Evolutionary conservation across 2,888 invertebrate genomes (phyloP).

Genomic region (Ceriagrion tenellum): DNA sequence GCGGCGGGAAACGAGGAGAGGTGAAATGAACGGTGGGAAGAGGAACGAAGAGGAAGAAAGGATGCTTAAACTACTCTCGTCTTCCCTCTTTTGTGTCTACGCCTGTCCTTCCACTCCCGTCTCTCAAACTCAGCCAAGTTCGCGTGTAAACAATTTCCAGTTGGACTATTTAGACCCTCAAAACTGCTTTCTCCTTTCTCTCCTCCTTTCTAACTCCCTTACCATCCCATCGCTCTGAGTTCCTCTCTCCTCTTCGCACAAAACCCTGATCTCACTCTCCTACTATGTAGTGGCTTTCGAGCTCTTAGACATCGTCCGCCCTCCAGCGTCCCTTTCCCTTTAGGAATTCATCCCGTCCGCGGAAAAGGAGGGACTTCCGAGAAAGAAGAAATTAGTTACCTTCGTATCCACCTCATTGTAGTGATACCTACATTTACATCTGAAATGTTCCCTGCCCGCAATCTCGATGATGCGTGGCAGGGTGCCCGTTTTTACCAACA

Average conservation of each 20-base stretch:
- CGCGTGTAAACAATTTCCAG: constrained; percentile 57
- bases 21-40: background rate
- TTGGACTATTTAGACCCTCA: background rate
- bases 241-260: background rate
- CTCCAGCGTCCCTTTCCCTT: too few relatives aligned
- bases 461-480: too few relatives aligned
- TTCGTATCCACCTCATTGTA: too few relatives aligned
- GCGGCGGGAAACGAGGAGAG: background rate
- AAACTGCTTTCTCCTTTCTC: background rate
- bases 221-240: background rate
- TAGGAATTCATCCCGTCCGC: too few relatives aligned
- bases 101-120: background rate
- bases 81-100: background rate
- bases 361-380: too few relatives aligned
- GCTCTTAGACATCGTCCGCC: background rate
- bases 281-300: background rate
- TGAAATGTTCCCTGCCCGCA: background rate
- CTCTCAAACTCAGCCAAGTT: constrained; percentile 31
- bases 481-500: too few relatives aligned
- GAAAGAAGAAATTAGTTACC: too few relatives aligned
- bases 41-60: background rate
- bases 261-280: too few relatives aligned
- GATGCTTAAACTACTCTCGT: background rate
- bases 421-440: too few relatives aligned
- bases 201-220: background rate